Conservation (phyloP, 2,113 vertebrate genomes). For the Alethe diademata region DNA sequence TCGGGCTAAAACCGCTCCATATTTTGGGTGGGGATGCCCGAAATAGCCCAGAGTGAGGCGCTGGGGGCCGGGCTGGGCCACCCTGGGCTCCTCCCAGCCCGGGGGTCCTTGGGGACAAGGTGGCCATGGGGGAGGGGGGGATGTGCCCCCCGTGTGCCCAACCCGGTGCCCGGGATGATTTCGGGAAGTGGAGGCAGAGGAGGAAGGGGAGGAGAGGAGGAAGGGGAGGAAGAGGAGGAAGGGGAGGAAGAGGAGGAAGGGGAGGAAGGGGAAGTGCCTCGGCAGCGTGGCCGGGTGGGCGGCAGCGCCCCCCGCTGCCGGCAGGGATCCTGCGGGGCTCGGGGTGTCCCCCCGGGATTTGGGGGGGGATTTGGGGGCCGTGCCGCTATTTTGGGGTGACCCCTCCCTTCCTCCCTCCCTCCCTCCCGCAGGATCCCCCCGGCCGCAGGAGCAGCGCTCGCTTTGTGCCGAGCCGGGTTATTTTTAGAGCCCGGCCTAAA, state of each 20-base stretch:
- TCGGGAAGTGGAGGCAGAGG: neutral
- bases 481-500: slow-evolving; percentile 55
- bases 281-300: neutral
- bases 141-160: neutral
- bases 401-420: neutral
- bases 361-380: neutral
- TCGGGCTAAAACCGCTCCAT: fast-evolving
- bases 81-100: fast-evolving
- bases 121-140: fast-evolving
- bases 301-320: neutral
- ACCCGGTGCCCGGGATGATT: neutral
- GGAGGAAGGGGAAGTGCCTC: slow-evolving; percentile 6
- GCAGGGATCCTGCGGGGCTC: neutral
- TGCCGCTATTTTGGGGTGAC: neutral
- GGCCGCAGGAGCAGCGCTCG: neutral
- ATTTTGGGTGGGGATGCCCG: neutral
- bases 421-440: neutral
- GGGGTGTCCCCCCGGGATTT: neutral
- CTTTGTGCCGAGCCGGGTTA: slow-evolving; percentile 42
- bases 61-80: neutral
- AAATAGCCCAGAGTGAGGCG: fast-evolving
- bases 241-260: neutral
- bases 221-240: neutral
- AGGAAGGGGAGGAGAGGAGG: neutral
- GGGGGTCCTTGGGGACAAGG: neutral